Base-by-base conservation (phyloP, 2,797 vertebrate genomes). In the Hyperoplus immaculatus region DNA sequence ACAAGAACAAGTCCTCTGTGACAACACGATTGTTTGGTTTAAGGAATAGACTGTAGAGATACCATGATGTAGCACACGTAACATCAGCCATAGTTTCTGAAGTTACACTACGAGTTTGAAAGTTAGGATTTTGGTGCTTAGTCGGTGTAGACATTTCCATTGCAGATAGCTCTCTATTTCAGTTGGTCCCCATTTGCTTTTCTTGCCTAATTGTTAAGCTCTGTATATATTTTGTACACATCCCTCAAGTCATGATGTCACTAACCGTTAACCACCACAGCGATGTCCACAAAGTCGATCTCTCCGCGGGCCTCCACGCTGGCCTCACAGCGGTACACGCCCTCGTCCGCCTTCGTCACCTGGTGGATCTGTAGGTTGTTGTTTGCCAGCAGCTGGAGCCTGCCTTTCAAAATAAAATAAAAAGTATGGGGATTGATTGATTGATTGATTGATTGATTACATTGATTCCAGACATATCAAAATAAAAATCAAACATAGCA, bases 291-390 rank as follows among this genome's bases (percentile, higher is more conserved):
- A 75, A 99, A 99, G 79, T 99, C 97, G 72, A 99, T 98, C 94
- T 99, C 98, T 43, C 98, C 98, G 18, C 98, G 95, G 4, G 98
- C 97, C 90, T 99, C 98, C 18, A 99, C 98, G 90, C 97, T 96
- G 83, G 98, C 98, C 93, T 99, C 98, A 56, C 98, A 99, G 79
- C 98, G 96, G 90, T 99, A 99, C 83, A 98, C 95, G 15, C 98
- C 98, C 95, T 99, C 98, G 79, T 99, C 97, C 3, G 95, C 97
- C 93, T 99, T 99, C 90, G 94, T 98, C 89, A 99, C 97, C 83
- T 96, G 96, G 69, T 96, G 95, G 92, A 99, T 96, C 93, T 98
- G 98, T 4, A 99, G 96, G 93, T 98, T 99, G 95, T 97, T 99
- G 93, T 98, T 99, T 64, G 95, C 84, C 89, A 99, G 93, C 86